Conservation (phyloP, 2,113 vertebrate species). For the Hemiprocne comata region DNA sequence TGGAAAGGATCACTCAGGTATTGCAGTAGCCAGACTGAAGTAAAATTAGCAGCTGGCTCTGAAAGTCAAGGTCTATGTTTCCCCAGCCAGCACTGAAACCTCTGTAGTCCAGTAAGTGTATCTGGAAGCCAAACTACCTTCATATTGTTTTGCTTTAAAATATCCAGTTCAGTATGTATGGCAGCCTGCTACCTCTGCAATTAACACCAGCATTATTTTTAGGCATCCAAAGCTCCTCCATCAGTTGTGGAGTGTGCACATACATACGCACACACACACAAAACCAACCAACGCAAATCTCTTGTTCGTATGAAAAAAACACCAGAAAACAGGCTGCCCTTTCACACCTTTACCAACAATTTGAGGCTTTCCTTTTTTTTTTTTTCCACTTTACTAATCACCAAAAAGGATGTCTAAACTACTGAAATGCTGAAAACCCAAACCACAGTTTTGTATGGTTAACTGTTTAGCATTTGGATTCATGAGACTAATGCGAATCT, state of each 20-base stretch:
- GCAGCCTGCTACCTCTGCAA: background rate
- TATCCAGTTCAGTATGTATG: background rate
- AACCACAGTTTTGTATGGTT: slow-evolving; percentile 4
- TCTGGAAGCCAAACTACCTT: background rate
- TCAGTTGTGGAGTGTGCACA: background rate
- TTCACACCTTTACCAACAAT: background rate
- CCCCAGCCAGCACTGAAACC: background rate
- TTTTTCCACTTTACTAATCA: background rate
- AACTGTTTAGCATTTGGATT: slow-evolving; percentile 29
- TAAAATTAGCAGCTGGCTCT: background rate
- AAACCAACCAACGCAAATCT: background rate
- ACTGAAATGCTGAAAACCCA: slow-evolving; percentile 7
- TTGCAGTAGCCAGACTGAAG: background rate
- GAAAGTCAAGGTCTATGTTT: background rate
- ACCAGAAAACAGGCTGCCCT: background rate
- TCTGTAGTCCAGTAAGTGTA: background rate
- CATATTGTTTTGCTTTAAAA: background rate
- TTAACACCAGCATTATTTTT: background rate
- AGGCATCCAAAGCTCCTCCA: background rate
- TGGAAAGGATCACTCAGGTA: background rate
- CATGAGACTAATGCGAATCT: background rate
- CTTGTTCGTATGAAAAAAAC: background rate
- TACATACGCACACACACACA: too few relatives aligned
- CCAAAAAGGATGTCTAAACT: background rate
- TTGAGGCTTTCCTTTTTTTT: background rate